Percentiles rank a stretch among this genome's conserved stretches.
Evolutionary conservation across 2,888 invertebrate genomes (phyloP).

Genomic region (Folsomia manolachei): DNA sequence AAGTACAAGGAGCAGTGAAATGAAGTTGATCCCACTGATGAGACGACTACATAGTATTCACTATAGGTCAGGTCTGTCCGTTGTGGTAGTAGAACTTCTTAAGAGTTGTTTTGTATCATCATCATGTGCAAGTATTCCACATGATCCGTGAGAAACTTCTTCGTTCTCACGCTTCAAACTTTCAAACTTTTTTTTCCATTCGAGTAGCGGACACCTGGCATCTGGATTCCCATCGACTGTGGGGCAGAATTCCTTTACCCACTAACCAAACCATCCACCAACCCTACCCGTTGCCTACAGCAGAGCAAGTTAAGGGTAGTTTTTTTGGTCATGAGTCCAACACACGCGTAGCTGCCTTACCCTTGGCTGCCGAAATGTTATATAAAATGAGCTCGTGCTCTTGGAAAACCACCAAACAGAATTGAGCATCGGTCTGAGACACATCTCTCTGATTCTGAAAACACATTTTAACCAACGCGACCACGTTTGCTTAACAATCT

Average conservation of each 20-base stretch:
- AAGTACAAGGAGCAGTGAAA: too few species aligned
- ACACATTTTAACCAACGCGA: too few species aligned
- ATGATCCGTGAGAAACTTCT: slow-evolving; percentile 38
- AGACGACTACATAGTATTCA: too few species aligned
- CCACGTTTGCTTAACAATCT: too few species aligned
- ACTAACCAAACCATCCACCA: background rate
- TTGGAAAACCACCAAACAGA: slow-evolving; percentile 38
- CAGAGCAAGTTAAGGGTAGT: background rate
- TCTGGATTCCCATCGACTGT: slow-evolving; percentile 37
- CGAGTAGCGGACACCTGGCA: slow-evolving; percentile 46
- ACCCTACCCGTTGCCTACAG: slow-evolving; percentile 10
- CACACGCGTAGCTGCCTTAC: slow-evolving; percentile 43
- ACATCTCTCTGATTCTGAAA: slow-evolving; percentile 33
- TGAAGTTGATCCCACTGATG: too few species aligned
- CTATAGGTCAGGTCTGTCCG: too few species aligned
- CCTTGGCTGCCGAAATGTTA: slow-evolving; percentile 34
- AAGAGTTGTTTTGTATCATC: slow-evolving; percentile 40
- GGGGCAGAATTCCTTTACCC: slow-evolving; percentile 16
- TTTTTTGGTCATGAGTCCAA: slow-evolving; percentile 39
- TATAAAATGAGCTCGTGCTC: slow-evolving; percentile 46
- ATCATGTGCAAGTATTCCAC: slow-evolving; percentile 40
- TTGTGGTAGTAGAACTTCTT: too few species aligned
- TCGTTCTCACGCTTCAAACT: slow-evolving; percentile 44
- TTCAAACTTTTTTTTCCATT: slow-evolving; percentile 45
- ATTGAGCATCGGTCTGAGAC: slow-evolving; percentile 37